These are phyloP conservation scores for Eucriotettix oculatus DNA, from an alignment of 2,888 invertebrate genomes.

Conservation along the genomic window DNA sequence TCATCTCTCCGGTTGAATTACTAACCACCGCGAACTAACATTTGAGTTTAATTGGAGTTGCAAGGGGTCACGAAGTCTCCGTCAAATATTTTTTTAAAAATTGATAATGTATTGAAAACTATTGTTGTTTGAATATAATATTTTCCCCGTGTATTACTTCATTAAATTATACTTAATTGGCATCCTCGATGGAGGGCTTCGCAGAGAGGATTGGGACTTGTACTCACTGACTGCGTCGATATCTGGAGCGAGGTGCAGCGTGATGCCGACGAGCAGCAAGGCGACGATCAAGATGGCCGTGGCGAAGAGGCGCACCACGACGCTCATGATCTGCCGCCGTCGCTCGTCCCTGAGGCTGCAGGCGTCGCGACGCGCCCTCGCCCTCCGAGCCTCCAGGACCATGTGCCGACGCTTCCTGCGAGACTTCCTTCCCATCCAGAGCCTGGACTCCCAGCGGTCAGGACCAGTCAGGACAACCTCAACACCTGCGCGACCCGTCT, in stretches of 20 bases:
- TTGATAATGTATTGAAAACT: too few relatives aligned
- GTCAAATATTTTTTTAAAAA: too few relatives aligned
- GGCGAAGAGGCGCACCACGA: constrained; percentile 15
- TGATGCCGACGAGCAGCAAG: constrained; percentile 23
- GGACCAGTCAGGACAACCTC: neutral
- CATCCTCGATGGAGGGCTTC: neutral
- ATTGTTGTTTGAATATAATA: too few relatives aligned
- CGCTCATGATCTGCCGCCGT: neutral
- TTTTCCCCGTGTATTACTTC: too few relatives aligned
- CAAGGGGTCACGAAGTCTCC: too few relatives aligned
- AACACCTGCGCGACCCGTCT: neutral
- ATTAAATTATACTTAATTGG: too few relatives aligned
- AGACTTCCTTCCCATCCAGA: neutral
- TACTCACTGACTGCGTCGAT: constrained; percentile 23
- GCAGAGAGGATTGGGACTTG: neutral
- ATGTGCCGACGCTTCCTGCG: neutral
- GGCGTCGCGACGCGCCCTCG: neutral
- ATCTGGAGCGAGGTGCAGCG: constrained; percentile 23
- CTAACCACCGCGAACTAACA: too few relatives aligned
- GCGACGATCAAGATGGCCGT: constrained; percentile 15
- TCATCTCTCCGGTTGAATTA: too few relatives aligned
- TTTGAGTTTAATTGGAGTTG: too few relatives aligned
- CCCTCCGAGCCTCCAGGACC: neutral
- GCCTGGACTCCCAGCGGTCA: neutral
- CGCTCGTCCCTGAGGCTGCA: neutral